These are phyloP conservation scores for Tenthredo scrophulariae DNA, from an alignment of 2,888 invertebrate species.

Conservation along the genomic window DNA sequence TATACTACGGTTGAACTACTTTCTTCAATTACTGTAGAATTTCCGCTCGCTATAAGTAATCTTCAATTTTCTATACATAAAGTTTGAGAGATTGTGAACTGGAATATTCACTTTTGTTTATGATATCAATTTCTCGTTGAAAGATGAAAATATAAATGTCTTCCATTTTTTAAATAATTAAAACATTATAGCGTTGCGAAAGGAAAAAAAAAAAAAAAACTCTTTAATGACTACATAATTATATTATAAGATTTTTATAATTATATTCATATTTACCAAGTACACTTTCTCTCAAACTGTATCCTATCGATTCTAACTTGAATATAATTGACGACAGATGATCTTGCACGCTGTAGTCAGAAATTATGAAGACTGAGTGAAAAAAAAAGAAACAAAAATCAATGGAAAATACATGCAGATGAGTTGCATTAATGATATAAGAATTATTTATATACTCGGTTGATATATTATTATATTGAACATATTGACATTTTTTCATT, in stretches of 20 bases:
- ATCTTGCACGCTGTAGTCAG: slow-evolving; percentile 7
- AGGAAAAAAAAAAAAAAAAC: background rate
- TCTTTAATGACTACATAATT: background rate
- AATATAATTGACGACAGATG: slow-evolving; percentile 21
- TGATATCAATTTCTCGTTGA: background rate
- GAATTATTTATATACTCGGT: slow-evolving; percentile 31
- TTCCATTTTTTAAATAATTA: slow-evolving; percentile 39
- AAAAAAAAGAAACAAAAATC: slow-evolving; percentile 26
- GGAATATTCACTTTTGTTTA: background rate
- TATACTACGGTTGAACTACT: background rate
- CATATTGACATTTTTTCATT: slow-evolving; percentile 6
- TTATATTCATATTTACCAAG: background rate
- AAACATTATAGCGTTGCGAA: background rate
- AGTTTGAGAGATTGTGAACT: slow-evolving; percentile 34
- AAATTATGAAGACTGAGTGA: slow-evolving; percentile 49
- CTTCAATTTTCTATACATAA: slow-evolving; percentile 4
- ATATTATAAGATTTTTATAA: slow-evolving; percentile 12
- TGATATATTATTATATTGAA: background rate
- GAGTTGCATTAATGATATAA: slow-evolving; percentile 29
- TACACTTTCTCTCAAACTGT: slow-evolving; percentile 33
- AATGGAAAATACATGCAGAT: slow-evolving; percentile 1
- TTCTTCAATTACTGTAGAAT: background rate
- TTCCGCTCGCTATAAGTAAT: background rate
- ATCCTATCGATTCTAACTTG: background rate
- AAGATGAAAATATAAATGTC: slow-evolving; percentile 35